Percentiles rank a stretch among this genome's conserved stretches.
Evolutionary conservation across 2,797 vertebrate species (phyloP).

Genomic region (Spinus pinus): DNA sequence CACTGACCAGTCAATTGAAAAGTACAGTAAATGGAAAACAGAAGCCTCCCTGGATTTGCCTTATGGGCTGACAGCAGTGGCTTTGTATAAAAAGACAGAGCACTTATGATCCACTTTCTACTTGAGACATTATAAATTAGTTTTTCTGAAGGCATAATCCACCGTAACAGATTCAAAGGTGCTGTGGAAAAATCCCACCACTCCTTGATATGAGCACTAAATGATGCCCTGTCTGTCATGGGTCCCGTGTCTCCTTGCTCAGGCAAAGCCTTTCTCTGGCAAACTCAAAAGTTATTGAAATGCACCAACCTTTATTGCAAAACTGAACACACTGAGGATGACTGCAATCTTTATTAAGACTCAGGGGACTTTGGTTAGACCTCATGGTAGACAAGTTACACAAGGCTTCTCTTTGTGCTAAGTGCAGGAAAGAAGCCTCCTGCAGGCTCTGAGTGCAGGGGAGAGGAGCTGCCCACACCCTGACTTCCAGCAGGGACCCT

Average conservation of each 20-base stretch:
- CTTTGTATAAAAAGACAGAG: constrained; percentile 28
- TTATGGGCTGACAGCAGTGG: constrained; percentile 9
- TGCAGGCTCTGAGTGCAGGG: neutral
- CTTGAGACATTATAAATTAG: constrained; percentile 16
- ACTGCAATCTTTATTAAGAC: neutral
- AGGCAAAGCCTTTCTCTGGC: neutral
- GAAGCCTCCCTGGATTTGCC: constrained; percentile 52
- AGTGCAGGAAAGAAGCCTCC: neutral
- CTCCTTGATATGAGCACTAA: neutral
- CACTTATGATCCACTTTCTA: constrained; percentile 24
- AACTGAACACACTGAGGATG: neutral
- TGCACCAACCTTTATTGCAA: neutral
- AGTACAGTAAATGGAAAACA: constrained; percentile 47
- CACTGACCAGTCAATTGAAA: constrained; percentile 58
- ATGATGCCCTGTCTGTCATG: neutral
- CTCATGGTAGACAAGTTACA: neutral
- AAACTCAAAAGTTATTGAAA: neutral
- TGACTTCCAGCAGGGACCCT: neutral
- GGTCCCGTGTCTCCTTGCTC: neutral
- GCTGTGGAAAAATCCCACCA: neutral
- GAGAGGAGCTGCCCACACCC: neutral
- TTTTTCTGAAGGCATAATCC: constrained; percentile 23
- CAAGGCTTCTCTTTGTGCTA: neutral
- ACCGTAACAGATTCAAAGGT: neutral
- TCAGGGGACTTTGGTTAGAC: neutral